Conservation (phyloP, 2,888 invertebrate species). For the Aromia moschata region DNA sequence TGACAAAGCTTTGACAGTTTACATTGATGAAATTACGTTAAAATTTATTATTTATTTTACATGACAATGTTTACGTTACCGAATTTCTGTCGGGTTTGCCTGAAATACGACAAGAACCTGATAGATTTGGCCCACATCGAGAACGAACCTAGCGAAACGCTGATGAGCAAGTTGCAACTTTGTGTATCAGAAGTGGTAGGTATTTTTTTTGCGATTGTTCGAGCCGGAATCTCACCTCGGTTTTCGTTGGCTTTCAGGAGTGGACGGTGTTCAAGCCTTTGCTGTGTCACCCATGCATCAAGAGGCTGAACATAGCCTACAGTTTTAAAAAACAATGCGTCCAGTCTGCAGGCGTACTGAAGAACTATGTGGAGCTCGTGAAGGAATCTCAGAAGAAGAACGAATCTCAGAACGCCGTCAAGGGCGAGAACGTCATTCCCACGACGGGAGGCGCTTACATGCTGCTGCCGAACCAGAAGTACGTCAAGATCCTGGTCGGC, state of each 20-base stretch:
- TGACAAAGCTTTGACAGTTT: conserved; percentile 56
- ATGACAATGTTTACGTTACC: conserved; percentile 58
- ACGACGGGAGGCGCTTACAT: conserved; percentile 48
- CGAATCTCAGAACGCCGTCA: conserved; percentile 44
- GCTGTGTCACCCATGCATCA: conserved; percentile 58
- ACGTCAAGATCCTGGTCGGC: conserved; percentile 53
- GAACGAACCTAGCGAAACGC: conserved; percentile 55
- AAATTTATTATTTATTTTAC: conserved; percentile 42
- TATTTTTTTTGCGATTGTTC: conserved; percentile 39
- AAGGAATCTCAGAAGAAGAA: conserved; percentile 52
- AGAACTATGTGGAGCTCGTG: conserved; percentile 54
- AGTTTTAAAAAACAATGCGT: conserved; percentile 59
- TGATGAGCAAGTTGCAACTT: conserved; percentile 57
- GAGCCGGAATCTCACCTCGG: conserved; percentile 23
- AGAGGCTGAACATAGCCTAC: conserved; percentile 56
- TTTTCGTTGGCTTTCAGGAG: conserved; percentile 49
- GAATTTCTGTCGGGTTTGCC: conserved; percentile 60
- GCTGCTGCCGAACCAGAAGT: conserved; percentile 55
- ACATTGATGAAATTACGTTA: conserved; percentile 39
- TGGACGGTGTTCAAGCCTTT: conserved; percentile 57
- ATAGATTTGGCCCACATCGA: conserved; percentile 58
- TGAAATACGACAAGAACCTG: conserved; percentile 57
- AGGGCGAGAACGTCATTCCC: conserved; percentile 36
- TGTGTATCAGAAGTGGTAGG: conserved; percentile 62
- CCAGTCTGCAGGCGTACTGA: conserved; percentile 54